Conservation (phyloP, 2,888 invertebrate species). For the Nemotelus pantherinus region DNA sequence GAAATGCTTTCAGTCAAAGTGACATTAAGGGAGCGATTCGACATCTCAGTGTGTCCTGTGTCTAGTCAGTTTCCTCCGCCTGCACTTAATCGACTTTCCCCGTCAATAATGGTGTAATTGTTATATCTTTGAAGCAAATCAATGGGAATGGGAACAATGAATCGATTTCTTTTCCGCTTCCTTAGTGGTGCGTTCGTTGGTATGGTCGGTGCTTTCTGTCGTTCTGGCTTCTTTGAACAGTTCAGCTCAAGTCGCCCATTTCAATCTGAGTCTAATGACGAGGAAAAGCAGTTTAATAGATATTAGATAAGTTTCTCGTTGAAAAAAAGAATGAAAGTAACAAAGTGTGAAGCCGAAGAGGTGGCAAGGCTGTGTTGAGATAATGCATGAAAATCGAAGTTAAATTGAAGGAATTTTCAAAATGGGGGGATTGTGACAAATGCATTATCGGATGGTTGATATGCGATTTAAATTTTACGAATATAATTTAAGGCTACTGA, state of each 20-base stretch:
- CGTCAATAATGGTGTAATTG: constrained; percentile 44
- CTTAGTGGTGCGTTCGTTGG: neutral
- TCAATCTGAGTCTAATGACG: constrained; percentile 37
- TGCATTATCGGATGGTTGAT: too few species aligned
- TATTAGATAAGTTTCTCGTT: constrained; percentile 38
- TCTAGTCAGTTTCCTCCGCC: neutral
- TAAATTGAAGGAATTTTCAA: neutral
- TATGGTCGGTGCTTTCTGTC: neutral
- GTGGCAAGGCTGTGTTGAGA: neutral
- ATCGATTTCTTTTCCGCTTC: constrained; percentile 14
- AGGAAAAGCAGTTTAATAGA: constrained; percentile 43
- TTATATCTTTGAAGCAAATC: constrained; percentile 40
- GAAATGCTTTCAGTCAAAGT: constrained; percentile 42
- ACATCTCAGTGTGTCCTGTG: constrained; percentile 13
- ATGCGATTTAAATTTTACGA: too few species aligned
- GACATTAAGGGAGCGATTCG: constrained; percentile 40
- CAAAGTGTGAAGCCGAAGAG: constrained; percentile 1
- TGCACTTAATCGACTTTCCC: constrained; percentile 40
- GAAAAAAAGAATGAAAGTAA: constrained; percentile 8
- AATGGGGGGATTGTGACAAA: too few species aligned
- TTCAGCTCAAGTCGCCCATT: neutral
- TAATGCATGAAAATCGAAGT: neutral
- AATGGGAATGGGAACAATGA: constrained; percentile 39
- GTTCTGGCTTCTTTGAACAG: neutral
- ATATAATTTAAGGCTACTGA: too few species aligned